A percentile compares a stretch with the other conserved stretches of the same genome.
phyloP scores from a whole-genome alignment of 2,113 vertebrate genomes.

The Fregata magnificens region DNA sequence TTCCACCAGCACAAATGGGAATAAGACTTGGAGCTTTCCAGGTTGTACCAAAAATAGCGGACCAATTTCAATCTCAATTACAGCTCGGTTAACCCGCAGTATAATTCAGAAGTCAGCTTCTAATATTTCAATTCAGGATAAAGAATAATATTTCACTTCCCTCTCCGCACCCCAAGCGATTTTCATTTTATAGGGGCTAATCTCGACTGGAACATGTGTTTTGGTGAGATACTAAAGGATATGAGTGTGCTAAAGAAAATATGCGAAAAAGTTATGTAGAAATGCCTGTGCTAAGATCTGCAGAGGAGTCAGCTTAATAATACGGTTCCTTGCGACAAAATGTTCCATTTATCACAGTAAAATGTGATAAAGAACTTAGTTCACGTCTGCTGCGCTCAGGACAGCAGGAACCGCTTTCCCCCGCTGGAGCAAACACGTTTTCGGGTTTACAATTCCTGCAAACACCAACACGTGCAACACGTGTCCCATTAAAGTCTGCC shows the following conservation, averaged over 20 bases:
- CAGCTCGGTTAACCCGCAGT: neutral
- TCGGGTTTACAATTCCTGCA: neutral
- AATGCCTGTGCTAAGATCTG: neutral
- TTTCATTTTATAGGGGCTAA: neutral
- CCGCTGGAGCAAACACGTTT: neutral
- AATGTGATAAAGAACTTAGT: neutral
- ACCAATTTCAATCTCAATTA: conserved; percentile 38
- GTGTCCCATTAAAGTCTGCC: neutral
- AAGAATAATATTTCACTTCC: conserved; percentile 39
- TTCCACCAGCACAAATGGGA: conserved; percentile 39
- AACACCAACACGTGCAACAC: neutral
- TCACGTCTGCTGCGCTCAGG: neutral
- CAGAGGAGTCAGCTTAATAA: neutral
- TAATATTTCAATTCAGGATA: conserved; percentile 24
- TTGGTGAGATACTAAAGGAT: neutral
- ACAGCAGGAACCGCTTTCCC: neutral
- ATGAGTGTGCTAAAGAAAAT: neutral
- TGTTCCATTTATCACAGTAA: neutral
- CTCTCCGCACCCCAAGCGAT: neutral
- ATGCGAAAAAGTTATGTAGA: neutral
- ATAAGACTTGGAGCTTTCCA: neutral
- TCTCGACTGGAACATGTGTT: neutral
- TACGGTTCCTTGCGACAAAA: neutral
- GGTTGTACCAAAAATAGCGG: neutral
- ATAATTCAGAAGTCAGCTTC: conserved; percentile 49